Percentiles rank a stretch among this genome's conserved stretches.
These are phyloP conservation scores for Steinernema khuongi DNA, from an alignment of 1,140 invertebrate species.

Conservation along the genomic window DNA sequence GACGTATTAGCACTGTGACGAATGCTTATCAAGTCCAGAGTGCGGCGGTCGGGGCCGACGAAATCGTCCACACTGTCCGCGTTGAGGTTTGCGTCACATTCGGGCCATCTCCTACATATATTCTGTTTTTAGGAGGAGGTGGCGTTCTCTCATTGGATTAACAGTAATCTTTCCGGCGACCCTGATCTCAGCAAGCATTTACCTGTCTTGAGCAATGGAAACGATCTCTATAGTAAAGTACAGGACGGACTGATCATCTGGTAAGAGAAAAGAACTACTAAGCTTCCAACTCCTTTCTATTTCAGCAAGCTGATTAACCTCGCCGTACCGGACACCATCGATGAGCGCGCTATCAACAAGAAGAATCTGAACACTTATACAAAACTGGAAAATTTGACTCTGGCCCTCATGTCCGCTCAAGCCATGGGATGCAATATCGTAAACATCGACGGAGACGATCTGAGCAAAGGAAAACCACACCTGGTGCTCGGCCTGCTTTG, in stretches of 20 bases:
- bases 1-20: constrained; percentile 82
- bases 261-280: constrained; percentile 63
- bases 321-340: constrained; percentile 95
- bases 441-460: constrained; percentile 93
- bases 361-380: constrained; percentile 82
- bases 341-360: constrained; percentile 95
- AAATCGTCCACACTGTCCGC: constrained; percentile 59
- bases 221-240: constrained; percentile 82
- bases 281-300: constrained; percentile 25
- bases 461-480: constrained; percentile 88
- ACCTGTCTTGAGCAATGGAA: constrained; percentile 82
- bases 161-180: constrained; percentile 79
- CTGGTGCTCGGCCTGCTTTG: constrained; percentile 89
- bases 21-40: constrained; percentile 90
- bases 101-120: background rate
- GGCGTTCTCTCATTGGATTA: constrained; percentile 98
- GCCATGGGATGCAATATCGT: constrained; percentile 97
- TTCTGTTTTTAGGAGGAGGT: constrained; percentile 79
- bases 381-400: constrained; percentile 87
- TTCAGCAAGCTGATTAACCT: constrained; percentile 96
- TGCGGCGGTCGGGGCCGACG: constrained; percentile 82
- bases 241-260: constrained; percentile 93
- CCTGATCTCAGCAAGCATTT: constrained; percentile 80
- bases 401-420: constrained; percentile 87
- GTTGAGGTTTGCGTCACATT: constrained; percentile 49